Percentiles rank a stretch among this genome's conserved stretches.
Evolutionary conservation across 2,113 vertebrate species (phyloP).

Genomic region (Indri indri): DNA sequence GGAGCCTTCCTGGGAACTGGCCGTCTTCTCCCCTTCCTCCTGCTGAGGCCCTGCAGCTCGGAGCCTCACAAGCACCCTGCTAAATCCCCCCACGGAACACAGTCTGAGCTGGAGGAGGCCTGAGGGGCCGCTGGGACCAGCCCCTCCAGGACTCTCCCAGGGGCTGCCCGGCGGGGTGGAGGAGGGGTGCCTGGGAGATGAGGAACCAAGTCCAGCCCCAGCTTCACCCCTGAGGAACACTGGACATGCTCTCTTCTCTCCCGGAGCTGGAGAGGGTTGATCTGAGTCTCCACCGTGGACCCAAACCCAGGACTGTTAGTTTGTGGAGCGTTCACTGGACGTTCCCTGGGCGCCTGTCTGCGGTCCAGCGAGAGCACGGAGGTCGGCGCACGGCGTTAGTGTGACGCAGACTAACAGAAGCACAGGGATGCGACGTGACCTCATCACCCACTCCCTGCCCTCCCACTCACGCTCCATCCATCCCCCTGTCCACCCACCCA

Average conservation of each 20-base stretch:
- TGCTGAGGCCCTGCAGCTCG: background rate
- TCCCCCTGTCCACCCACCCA: background rate
- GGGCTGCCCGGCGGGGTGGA: background rate
- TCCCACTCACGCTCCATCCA: too few species aligned
- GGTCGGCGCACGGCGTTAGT: accelerated
- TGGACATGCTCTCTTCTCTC: background rate
- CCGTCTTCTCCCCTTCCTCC: background rate
- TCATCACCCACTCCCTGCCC: too few species aligned
- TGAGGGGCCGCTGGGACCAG: background rate
- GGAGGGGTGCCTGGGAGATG: too few species aligned
- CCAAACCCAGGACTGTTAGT: background rate
- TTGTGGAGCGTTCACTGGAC: background rate
- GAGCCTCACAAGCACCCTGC: background rate
- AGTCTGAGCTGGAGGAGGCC: background rate
- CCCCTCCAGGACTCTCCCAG: background rate
- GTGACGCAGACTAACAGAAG: background rate
- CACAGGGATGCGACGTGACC: accelerated
- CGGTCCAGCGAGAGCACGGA: background rate
- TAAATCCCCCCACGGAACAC: accelerated
- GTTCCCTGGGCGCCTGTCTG: accelerated
- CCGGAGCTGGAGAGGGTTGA: background rate
- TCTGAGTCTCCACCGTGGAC: background rate
- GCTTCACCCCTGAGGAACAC: background rate
- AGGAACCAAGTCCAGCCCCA: background rate
- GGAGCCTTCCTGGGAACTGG: background rate